A percentile compares a stretch with the other conserved stretches of the same genome.
Conservation (phyloP, 2,113 vertebrate genomes). For the Plotosus lineatus region DNA sequence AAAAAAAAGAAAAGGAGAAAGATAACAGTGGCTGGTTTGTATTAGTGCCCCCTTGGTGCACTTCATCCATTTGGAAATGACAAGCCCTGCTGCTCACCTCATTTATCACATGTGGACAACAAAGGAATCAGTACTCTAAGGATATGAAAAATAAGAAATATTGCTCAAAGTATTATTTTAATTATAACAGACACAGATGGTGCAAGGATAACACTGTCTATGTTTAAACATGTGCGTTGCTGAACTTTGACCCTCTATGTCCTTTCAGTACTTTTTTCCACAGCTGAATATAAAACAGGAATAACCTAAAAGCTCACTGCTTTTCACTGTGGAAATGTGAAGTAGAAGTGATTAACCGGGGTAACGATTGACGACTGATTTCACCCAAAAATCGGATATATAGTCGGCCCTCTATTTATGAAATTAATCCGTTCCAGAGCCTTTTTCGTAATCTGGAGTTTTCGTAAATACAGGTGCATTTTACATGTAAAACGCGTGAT, state of each 20-base stretch:
- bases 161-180: not conserved
- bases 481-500: too few species aligned
- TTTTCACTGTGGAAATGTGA: too few species aligned
- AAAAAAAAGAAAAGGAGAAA: constrained; percentile 2
- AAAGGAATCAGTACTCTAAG: not conserved
- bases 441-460: too few species aligned
- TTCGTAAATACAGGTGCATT: too few species aligned
- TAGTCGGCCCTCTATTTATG: too few species aligned
- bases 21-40: not conserved
- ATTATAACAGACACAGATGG: constrained; percentile 13
- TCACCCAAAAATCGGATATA: too few species aligned
- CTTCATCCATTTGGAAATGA: constrained; percentile 14
- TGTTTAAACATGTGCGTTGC: not conserved
- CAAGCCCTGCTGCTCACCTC: constrained; percentile 2
- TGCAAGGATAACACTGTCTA: not conserved
- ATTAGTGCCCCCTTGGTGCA: not conserved
- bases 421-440: too few species aligned
- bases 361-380: too few species aligned
- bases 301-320: too few species aligned
- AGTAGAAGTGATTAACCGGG: too few species aligned
- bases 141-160: not conserved
- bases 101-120: constrained; percentile 11
- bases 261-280: not conserved
- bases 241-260: not conserved
- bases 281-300: too few species aligned